Evolutionary conservation across 2,888 invertebrate genomes (phyloP), one percentile per base, ranked within the genome.

Genomic region (Dusona sp.): DNA sequence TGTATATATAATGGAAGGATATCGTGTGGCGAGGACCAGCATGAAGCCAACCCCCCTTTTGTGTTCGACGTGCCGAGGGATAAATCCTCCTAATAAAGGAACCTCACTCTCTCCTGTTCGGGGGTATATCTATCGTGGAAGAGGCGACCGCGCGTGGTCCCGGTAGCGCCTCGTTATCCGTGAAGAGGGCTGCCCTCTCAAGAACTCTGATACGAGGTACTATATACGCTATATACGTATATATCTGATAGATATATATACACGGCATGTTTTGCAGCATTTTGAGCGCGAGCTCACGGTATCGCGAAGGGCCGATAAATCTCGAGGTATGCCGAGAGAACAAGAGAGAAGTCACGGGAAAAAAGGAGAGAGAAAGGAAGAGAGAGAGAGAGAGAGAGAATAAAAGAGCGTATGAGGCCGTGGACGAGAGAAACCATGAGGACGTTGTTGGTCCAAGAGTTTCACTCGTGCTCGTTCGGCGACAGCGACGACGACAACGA

Each of bases 151-250:
- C 79, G 45, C 74, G 68, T 38, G 79, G 83, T 38, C 68, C 85
- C 93, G 91, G 93, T 93, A 93, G 93, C 93, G 92, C 92, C 93
- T 94, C 93, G 93, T 93, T 94, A 93, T 92, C 92, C 93, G 90
- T 89, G 89, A 64, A 83, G 87, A 79, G 78, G 54, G 70, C 57
- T 79, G 70, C 79, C 79, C 79, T 70, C 79, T 79, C 79, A 61
- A 42, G 68, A 79, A 79, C 79, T 42, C 38, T 42, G 77, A 64
- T 77, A 77, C 77, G 65, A 77, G 42, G 51, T 77, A 77, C 83
- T 87, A 88, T 74, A 48, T 11, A 36, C 38, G 13, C n/a, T 65
- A 22, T 74, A n/a, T 57, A 8, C 13, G 3, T 48, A 51, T 57
- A 68, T 42, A 33, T 72, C 33, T 72, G 48, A 65, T 77, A 77